Evolutionary conservation across 2,113 vertebrate species (phyloP).

Genomic region (Gnathonemus longibarbis): DNA sequence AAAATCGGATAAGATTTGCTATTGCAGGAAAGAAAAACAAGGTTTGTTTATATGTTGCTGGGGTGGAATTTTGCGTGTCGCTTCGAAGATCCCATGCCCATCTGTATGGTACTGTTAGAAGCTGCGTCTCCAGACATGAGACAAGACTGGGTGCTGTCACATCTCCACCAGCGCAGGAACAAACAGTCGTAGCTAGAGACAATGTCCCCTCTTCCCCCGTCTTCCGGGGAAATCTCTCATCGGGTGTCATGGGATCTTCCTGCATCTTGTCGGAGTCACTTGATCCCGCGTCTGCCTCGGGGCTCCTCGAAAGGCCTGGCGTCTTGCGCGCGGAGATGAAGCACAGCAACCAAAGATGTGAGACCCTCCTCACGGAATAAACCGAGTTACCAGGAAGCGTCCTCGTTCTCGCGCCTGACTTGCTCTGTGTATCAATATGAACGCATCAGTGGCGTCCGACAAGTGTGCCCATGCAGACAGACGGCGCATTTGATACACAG

Average conservation of each 20-base stretch:
- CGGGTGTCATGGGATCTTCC: not conserved
- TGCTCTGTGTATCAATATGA: not conserved
- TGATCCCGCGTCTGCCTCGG: not conserved
- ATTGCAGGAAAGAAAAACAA: not conserved
- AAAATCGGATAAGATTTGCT: not conserved
- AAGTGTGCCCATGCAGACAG: not conserved
- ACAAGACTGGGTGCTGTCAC: not conserved
- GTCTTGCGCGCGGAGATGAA: not conserved
- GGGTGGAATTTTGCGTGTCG: not conserved
- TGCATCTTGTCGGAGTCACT: not conserved
- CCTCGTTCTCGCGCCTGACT: not conserved
- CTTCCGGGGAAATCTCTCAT: not conserved
- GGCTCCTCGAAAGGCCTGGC: not conserved
- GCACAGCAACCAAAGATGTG: not conserved
- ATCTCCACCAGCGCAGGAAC: not conserved
- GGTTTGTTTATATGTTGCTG: not conserved
- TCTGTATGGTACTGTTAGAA: not conserved
- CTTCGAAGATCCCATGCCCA: not conserved
- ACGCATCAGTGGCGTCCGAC: not conserved
- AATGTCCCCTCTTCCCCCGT: not conserved
- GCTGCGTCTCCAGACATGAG: not conserved
- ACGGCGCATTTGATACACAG: not conserved
- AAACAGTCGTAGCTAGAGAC: not conserved
- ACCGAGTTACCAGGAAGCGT: not conserved
- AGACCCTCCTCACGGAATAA: not conserved